Conservation (phyloP, 1,140 invertebrate genomes). For the Aphelinus atriplicis region DNA sequence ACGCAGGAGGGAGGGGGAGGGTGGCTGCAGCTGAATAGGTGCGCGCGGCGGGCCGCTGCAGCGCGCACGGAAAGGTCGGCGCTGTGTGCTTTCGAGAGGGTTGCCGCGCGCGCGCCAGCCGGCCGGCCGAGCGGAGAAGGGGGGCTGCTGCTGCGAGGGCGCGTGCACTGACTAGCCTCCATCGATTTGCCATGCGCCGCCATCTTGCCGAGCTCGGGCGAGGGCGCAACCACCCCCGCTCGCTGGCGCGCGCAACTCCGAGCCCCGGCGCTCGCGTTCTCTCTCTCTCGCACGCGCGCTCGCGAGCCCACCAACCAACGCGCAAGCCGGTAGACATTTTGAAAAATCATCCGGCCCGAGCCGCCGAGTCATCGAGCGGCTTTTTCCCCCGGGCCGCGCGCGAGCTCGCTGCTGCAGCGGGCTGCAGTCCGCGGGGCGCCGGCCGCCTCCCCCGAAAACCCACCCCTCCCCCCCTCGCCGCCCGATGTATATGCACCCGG, state of each 20-base stretch:
- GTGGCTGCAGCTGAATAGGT: slow-evolving; percentile 9
- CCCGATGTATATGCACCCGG: too few species aligned
- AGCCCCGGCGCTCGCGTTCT: background rate
- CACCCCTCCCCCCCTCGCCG: too few species aligned
- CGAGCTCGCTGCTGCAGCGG: too few species aligned
- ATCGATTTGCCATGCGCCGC: slow-evolving; percentile 64
- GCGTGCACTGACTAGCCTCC: slow-evolving; percentile 63
- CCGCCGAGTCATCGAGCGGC: slow-evolving; percentile 56
- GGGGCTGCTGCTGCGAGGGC: slow-evolving; percentile 49
- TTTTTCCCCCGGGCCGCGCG: background rate
- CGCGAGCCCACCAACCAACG: background rate
- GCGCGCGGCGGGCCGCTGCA: slow-evolving; percentile 1
- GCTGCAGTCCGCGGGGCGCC: too few species aligned
- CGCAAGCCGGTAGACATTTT: slow-evolving; percentile 57
- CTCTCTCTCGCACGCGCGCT: background rate
- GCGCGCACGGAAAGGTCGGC: slow-evolving; percentile 39
- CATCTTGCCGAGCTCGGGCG: slow-evolving; percentile 62
- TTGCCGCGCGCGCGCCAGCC: slow-evolving; percentile 41
- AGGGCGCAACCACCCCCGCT: slow-evolving; percentile 49
- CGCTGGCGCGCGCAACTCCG: background rate
- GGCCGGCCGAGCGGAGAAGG: background rate
- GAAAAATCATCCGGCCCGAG: slow-evolving; percentile 56
- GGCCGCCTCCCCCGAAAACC: too few species aligned
- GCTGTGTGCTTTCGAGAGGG: slow-evolving; percentile 47
- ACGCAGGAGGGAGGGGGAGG: background rate